These are phyloP conservation scores for Larimichthys polyactis DNA, from an alignment of 2,113 vertebrate species.

Conservation along the genomic window DNA sequence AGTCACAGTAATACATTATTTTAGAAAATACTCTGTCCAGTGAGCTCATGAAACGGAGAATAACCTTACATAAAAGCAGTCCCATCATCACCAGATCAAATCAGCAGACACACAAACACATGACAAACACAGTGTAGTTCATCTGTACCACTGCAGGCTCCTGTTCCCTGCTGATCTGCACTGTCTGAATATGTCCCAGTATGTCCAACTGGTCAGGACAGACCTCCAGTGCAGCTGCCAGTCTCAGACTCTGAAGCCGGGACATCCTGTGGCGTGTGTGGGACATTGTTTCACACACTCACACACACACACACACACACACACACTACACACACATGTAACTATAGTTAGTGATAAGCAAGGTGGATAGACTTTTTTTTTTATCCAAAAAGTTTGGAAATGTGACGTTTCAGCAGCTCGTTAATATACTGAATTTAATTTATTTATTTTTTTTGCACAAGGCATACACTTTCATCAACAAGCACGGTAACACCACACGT, in stretches of 20 bases:
- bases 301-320: no score
- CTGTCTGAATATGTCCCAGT: conserved; percentile 36
- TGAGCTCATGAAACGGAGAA: neutral
- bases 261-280: conserved; percentile 49
- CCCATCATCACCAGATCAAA: conserved; percentile 11
- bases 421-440: neutral
- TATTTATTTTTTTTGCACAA: no score
- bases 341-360: neutral
- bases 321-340: no score
- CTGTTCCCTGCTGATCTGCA: conserved; percentile 22
- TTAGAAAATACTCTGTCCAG: neutral
- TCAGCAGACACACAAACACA: conserved; percentile 7
- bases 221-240: conserved; percentile 61
- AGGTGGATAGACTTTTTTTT: neutral
- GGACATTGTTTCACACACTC: neutral
- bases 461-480: neutral
- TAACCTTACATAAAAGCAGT: neutral
- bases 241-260: conserved; percentile 46
- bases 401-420: neutral
- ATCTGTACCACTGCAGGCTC: conserved; percentile 35
- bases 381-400: neutral
- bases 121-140: neutral
- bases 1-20: neutral
- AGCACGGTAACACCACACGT: no score
- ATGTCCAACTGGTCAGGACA: conserved; percentile 62